phyloP scores from a whole-genome alignment of 1,140 invertebrate genomes.

The Ceratina australensis region DNA sequence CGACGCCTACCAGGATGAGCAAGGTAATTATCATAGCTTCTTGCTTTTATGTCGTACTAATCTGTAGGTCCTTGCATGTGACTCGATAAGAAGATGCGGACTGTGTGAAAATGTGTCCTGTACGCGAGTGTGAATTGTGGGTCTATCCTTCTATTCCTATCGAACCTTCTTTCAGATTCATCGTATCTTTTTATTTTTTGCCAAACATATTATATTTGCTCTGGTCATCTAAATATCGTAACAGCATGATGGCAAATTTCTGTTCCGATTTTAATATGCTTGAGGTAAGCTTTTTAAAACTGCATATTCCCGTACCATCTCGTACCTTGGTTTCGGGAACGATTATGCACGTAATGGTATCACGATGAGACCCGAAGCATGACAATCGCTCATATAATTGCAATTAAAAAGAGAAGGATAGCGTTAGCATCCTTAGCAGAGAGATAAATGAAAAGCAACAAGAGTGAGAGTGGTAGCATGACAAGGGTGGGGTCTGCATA shows the following conservation, averaged over 20 bases:
- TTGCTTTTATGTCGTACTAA: too few relatives aligned
- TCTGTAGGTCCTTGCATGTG: too few relatives aligned
- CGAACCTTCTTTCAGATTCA: too few relatives aligned
- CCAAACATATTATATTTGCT: too few relatives aligned
- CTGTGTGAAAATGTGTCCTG: too few relatives aligned
- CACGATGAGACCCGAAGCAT: background rate
- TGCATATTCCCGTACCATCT: background rate
- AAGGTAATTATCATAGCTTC: slow-evolving; percentile 59
- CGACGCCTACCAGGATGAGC: slow-evolving; percentile 72
- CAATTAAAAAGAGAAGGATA: background rate
- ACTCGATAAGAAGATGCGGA: too few relatives aligned
- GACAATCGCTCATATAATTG: background rate
- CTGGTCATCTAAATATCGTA: background rate
- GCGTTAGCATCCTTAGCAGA: too few relatives aligned
- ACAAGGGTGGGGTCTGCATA: background rate
- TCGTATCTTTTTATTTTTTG: too few relatives aligned
- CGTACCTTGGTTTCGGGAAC: background rate
- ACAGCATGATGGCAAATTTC: background rate
- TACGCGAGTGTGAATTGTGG: too few relatives aligned
- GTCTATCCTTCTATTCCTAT: too few relatives aligned
- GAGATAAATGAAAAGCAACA: background rate
- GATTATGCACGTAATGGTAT: background rate
- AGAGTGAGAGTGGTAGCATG: background rate
- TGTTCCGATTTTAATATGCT: background rate
- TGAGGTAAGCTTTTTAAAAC: background rate